Conservation (phyloP, 2,113 vertebrate species). For the Antennarius striatus region DNA sequence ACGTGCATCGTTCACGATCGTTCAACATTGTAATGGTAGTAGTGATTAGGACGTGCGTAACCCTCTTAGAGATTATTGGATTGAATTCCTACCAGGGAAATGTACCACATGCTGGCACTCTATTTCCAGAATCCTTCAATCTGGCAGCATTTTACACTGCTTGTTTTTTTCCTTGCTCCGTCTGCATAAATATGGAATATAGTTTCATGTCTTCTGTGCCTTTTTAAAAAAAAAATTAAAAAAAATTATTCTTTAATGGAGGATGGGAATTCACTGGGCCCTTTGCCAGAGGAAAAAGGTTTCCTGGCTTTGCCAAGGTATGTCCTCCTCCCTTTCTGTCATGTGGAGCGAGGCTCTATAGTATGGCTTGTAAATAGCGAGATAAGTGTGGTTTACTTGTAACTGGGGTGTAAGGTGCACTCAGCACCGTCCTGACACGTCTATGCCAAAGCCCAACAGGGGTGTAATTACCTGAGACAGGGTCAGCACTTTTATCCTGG, state of each 20-base stretch:
- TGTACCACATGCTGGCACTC: constrained; percentile 50
- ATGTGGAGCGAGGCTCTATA: constrained; percentile 57
- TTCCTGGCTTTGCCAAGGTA: constrained; percentile 64
- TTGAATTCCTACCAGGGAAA: constrained; percentile 61
- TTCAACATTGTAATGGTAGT: constrained; percentile 58
- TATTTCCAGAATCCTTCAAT: constrained; percentile 48
- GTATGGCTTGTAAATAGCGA: constrained; percentile 68
- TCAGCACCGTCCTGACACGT: constrained; percentile 65
- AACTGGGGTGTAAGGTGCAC: constrained; percentile 70
- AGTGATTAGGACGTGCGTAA: constrained; percentile 69
- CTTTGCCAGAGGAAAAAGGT: constrained; percentile 51
- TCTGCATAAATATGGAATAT: constrained; percentile 50
- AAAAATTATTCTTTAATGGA: constrained; percentile 34
- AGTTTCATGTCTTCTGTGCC: constrained; percentile 48
- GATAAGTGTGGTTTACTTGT: constrained; percentile 73
- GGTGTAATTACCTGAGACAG: constrained; percentile 77
- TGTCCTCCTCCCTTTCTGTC: constrained; percentile 61
- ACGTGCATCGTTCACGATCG: constrained; percentile 56
- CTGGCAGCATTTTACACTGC: constrained; percentile 21
- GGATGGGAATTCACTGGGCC: constrained; percentile 43
- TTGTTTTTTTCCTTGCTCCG: constrained; percentile 31
- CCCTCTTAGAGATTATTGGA: constrained; percentile 68
- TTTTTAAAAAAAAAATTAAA: too few relatives aligned
- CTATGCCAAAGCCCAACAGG: constrained; percentile 75
- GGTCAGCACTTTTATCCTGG: constrained; percentile 75